Evolutionary conservation across 2,888 invertebrate species (phyloP), one percentile per base, ranked within the genome.

Genomic region (Calameuta pallipes): DNA sequence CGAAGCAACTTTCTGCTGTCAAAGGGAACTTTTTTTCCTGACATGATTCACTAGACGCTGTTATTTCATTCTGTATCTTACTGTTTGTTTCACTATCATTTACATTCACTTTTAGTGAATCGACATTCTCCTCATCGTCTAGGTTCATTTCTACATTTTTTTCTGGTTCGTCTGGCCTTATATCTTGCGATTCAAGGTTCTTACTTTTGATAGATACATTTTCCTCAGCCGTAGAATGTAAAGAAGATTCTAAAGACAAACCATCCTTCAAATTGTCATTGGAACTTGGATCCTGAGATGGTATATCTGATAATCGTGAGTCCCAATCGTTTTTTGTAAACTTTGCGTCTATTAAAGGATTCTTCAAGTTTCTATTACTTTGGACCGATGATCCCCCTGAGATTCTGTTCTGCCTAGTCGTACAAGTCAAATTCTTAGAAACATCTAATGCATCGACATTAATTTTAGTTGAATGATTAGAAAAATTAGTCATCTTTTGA

Each of bases 1-100:
- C 82, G 31, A 83, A 75, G 69, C 78, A 78, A 70, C 75, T 77
- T 30, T 70, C 71, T 30, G 80, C 81, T 34, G 78, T n/a, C 13
- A 80, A 70, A 30, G 83, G 77, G 68, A 80, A 71, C 1, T 73
- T 78, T 23, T 9, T 56, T 23, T 9, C 23, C 23, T 23, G 56
- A 56, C 23, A 56, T 56, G 23, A 56, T 56, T 56, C 56, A 23
- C 9, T 56, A 56, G 56, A 23, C 23, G 2, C 23, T 56, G 23
- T 6, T 1, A 56, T 56, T 23, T 56, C 9, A 56, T 56, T 56
- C 56, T 56, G 56, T 23, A 23, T 9, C 9, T 56, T 23, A 56
- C 56, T 56, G 2, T 23, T 23, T 23, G 9, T 56, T 9, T 2
- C 9, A 56, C 9, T 56, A 23, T 56, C 15, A 56, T 2, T 56